A percentile compares a stretch with the other conserved stretches of the same genome.
Conservation (phyloP, 2,888 invertebrate species). For the Ophraella communa region DNA sequence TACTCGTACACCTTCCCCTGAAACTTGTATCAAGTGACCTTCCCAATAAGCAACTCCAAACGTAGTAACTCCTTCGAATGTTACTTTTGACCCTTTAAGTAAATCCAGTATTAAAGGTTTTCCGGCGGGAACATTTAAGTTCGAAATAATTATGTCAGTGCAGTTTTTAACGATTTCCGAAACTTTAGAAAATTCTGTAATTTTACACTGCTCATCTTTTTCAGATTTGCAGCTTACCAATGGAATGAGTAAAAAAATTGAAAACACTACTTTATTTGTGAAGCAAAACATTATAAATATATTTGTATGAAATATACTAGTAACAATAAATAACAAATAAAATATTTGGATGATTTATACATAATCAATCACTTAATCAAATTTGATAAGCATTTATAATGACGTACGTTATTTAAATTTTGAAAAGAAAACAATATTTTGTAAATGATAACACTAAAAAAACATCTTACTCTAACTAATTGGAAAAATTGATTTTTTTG, state of each 20-base stretch:
- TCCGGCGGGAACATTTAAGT: conserved; percentile 16
- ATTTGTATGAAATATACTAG: neutral
- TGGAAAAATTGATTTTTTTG: too few species aligned
- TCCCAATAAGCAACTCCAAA: conserved; percentile 20
- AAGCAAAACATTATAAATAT: too few species aligned
- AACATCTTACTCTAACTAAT: too few species aligned
- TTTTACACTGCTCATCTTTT: neutral
- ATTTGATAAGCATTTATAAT: too few species aligned
- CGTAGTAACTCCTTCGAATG: conserved; percentile 12
- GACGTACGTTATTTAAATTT: too few species aligned
- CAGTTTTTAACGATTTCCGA: neutral
- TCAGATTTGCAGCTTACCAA: neutral
- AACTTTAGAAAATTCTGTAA: conserved; percentile 7
- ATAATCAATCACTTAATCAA: too few species aligned
- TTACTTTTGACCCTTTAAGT: conserved; percentile 15
- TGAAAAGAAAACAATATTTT: too few species aligned
- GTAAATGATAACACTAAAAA: too few species aligned
- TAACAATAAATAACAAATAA: too few species aligned
- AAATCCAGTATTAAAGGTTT: conserved; percentile 6
- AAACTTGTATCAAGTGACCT: conserved; percentile 10
- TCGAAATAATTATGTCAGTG: conserved; percentile 10
- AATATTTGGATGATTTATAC: too few species aligned
- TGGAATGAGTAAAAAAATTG: neutral
- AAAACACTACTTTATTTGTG: too few species aligned
- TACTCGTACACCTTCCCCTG: conserved; percentile 12